Base-by-base conservation (phyloP, 2,797 vertebrate genomes). In the Ctenopoma multispine region DNA sequence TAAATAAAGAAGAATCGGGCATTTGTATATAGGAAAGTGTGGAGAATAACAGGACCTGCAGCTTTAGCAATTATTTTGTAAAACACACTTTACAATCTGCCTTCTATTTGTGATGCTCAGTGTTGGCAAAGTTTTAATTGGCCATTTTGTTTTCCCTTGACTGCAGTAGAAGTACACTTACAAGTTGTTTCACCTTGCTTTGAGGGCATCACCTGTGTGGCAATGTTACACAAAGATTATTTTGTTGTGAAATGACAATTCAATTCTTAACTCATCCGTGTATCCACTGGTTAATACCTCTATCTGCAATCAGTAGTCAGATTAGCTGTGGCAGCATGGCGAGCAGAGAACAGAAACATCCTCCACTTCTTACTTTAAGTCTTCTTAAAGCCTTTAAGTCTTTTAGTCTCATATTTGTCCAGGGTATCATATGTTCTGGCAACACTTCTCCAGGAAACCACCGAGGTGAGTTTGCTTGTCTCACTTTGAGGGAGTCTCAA, bases 41-140 rank as follows among this genome's bases (percentile, higher is more conserved):
- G 27, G 18, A 48, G 23, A 24, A 51, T 13, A 68, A 20, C 29
- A 63, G 1, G 2, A 17, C 11, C 17, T 5, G 5, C 7, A 17
- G 63, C 17, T 56, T 60, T 11, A 31, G 5, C 53, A 17, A 10
- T 53, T 18, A 11, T 55, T 55, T 34, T 56, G 38, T 47, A 18
- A 9, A 63, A 44, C 14, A 29, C 27, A 20, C 23, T 23, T 53
- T 8, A 20, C 21, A 20, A 3, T 56, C 17, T 47, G 13, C 31
- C 43, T 15, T 8, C 21, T 75, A 29, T 55, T 23, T 23, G 20
- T 18, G 12, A 6, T 21, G 24, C 36, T 74, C 62, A 46, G 10
- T 34, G 61, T 41, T 69, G 46, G 48, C 51, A 34, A 60, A 49
- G 27, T 69, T 48, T 24, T 51, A 31, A 48, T 48, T 67, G 27